phyloP scores from a whole-genome alignment of 2,797 vertebrate genomes.

The Lithobates pipiens region DNA sequence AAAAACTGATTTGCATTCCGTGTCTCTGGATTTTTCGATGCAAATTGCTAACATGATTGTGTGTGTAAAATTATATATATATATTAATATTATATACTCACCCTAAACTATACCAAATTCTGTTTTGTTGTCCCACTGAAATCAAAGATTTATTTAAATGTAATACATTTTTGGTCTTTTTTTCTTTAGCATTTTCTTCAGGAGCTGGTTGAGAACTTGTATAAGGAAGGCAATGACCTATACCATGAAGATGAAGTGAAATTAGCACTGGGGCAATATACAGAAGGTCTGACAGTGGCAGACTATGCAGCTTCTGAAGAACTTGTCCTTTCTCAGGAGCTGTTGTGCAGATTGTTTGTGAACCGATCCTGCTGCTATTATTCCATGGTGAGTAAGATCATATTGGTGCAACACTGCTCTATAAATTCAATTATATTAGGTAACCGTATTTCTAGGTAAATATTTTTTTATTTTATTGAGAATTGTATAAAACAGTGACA shows the following conservation, averaged over 20 bases:
- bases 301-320: slow-evolving; percentile 94
- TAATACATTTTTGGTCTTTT: background rate
- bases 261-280: slow-evolving; percentile 88
- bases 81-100: too few relatives aligned
- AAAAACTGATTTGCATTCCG: too few relatives aligned
- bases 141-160: background rate
- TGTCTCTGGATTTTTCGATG: too few relatives aligned
- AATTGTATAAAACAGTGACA: too few relatives aligned
- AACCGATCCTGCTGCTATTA: slow-evolving; percentile 94
- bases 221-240: slow-evolving; percentile 93
- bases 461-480: too few relatives aligned
- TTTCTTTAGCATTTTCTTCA: slow-evolving; percentile 86
- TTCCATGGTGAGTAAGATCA: slow-evolving; percentile 82
- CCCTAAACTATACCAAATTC: too few relatives aligned
- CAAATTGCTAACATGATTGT: too few relatives aligned
- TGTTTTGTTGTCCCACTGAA: too few relatives aligned
- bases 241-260: slow-evolving; percentile 91
- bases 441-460: too few relatives aligned
- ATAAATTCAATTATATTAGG: too few relatives aligned
- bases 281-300: slow-evolving; percentile 92
- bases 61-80: too few relatives aligned
- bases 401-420: too few relatives aligned
- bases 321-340: slow-evolving; percentile 87
- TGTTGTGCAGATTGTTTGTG: slow-evolving; percentile 92
- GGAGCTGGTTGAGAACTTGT: slow-evolving; percentile 92